These are phyloP conservation scores for Eudorcas thomsonii DNA, from an alignment of 2,113 vertebrate genomes.

Conservation along the genomic window DNA sequence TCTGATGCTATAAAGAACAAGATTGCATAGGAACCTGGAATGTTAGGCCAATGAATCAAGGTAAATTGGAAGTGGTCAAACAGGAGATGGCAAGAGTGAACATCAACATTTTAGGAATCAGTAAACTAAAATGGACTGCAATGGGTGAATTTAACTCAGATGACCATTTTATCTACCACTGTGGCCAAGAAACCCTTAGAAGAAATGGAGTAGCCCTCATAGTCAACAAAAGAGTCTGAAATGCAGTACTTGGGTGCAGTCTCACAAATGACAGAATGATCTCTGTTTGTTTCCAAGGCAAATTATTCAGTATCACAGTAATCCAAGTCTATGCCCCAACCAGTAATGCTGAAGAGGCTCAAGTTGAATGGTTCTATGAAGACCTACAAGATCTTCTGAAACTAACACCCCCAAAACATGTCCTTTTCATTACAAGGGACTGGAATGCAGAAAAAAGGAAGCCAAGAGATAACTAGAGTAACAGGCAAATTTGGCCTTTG, in stretches of 20 bases:
- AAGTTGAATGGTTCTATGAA: neutral
- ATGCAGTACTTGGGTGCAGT: neutral
- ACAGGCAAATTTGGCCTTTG: neutral
- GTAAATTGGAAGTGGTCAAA: neutral
- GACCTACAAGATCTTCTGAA: neutral
- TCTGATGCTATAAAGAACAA: neutral
- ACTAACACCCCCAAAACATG: neutral
- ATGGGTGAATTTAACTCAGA: neutral
- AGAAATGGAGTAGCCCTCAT: neutral
- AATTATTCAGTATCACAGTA: neutral
- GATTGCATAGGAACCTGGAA: neutral
- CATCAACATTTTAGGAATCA: neutral
- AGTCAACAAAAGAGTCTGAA: neutral
- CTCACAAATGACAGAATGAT: neutral
- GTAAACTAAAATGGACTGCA: neutral
- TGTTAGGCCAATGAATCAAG: neutral
- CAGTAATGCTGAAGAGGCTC: neutral
- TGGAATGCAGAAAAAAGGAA: neutral
- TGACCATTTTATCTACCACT: neutral
- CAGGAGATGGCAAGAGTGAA: neutral
- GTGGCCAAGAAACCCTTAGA: neutral
- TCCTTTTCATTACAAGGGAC: neutral
- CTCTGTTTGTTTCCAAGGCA: neutral
- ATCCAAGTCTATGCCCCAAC: neutral
- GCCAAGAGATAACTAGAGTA: neutral